Evolutionary conservation across 2,113 vertebrate species (phyloP).

Genomic region (Mohoua ochrocephala): DNA sequence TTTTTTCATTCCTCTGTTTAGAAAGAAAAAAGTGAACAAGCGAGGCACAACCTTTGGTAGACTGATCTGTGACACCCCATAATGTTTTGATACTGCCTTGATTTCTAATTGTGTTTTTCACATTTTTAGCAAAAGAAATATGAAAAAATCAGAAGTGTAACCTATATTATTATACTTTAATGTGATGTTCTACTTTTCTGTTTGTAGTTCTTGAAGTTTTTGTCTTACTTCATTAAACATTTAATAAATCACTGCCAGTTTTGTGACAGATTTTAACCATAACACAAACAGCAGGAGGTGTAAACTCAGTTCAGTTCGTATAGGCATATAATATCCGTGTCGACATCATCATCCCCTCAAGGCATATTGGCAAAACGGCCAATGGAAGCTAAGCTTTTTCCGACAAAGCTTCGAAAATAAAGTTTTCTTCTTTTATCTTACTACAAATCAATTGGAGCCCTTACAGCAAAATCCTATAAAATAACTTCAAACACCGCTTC

Average conservation of each 20-base stretch:
- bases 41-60: conserved; percentile 39
- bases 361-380: conserved; percentile 96
- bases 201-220: conserved; percentile 91
- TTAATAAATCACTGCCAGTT: conserved; percentile 99
- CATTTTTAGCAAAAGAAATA: conserved; percentile 70
- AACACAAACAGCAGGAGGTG: conserved; percentile 95
- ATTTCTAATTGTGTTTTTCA: conserved; percentile 71
- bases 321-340: conserved; percentile 92
- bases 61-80: conserved; percentile 20
- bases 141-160: conserved; percentile 70
- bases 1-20: conserved; percentile 18
- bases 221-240: conserved; percentile 96
- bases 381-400: conserved; percentile 99
- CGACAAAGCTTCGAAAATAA: conserved; percentile 99
- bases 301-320: conserved; percentile 89
- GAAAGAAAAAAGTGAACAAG: conserved; percentile 46
- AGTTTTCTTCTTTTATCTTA: conserved; percentile 99
- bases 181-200: conserved; percentile 77
- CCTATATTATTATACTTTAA: conserved; percentile 79
- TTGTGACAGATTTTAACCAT: conserved; percentile 98
- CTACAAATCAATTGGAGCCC: conserved; percentile 99
- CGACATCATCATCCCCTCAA: conserved; percentile 86
- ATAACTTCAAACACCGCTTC: conserved; percentile 99
- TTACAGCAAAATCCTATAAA: conserved; percentile 99
- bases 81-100: conserved; percentile 62